Evolutionary conservation across 2,888 invertebrate species (phyloP).

Genomic region (Machimus rusticus): DNA sequence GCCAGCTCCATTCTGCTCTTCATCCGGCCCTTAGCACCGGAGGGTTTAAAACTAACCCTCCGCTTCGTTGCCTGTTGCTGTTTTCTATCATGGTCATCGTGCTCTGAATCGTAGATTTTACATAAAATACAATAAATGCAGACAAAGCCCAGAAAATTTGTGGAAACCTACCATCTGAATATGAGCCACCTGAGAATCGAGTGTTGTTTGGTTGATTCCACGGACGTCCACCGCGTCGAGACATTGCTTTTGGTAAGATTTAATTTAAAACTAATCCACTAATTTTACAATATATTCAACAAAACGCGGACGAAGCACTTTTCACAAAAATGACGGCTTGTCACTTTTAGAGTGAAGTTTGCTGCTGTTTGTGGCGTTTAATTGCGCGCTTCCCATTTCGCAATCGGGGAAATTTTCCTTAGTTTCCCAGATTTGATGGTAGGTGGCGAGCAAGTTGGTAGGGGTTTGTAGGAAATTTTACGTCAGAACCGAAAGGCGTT

Average conservation of each 20-base stretch:
- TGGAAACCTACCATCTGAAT: neutral
- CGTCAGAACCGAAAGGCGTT: neutral
- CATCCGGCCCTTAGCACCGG: slow-evolving; percentile 50
- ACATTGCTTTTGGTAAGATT: neutral
- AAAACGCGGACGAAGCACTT: neutral
- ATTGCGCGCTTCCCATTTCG: neutral
- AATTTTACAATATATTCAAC: neutral
- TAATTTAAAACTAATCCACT: neutral
- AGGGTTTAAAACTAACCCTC: slow-evolving; percentile 61
- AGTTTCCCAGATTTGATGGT: neutral
- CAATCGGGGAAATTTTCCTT: neutral
- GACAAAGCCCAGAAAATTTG: neutral
- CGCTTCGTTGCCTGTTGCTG: slow-evolving; percentile 56
- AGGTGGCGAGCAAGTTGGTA: neutral
- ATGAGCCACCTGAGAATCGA: slow-evolving; percentile 5
- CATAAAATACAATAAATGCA: neutral
- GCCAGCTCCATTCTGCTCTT: slow-evolving; percentile 52
- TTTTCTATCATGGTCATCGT: slow-evolving; percentile 55
- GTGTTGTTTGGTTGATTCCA: neutral
- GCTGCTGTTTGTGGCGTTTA: neutral
- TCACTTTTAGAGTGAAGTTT: neutral
- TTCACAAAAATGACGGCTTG: neutral
- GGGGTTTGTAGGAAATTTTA: neutral
- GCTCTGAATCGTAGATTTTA: slow-evolving; percentile 45
- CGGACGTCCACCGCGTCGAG: slow-evolving; percentile 2